These are phyloP conservation scores for Nannospalax galili DNA, from an alignment of 2,113 vertebrate genomes.

Conservation along the genomic window DNA sequence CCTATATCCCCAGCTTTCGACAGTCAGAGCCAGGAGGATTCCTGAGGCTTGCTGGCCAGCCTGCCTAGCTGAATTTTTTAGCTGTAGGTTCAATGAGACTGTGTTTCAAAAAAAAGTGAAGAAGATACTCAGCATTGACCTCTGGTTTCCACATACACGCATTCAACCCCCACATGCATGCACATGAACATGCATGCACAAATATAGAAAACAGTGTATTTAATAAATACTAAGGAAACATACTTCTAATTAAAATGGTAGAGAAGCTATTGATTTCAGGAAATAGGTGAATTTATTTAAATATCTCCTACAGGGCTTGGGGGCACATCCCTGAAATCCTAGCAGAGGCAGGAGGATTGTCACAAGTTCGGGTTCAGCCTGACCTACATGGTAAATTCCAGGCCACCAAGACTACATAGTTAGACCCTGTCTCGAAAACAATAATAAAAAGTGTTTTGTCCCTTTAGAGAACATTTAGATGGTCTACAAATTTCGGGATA, in stretches of 20 bases:
- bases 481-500: background rate
- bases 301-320: background rate
- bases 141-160: background rate
- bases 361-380: background rate
- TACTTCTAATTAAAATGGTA: background rate
- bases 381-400: background rate
- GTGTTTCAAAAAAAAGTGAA: background rate
- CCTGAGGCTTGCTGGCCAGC: background rate
- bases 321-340: background rate
- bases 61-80: too few species aligned
- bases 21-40: background rate
- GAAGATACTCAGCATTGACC: background rate
- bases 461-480: background rate
- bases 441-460: background rate
- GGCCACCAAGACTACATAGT: background rate
- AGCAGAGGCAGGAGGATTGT: background rate
- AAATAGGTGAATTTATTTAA: background rate
- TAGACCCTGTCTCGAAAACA: background rate
- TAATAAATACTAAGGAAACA: background rate
- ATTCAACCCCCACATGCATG: too few species aligned
- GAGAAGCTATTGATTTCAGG: background rate
- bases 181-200: background rate
- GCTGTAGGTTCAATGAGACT: background rate
- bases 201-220: too few species aligned
- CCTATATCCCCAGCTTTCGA: too few species aligned